Conservation (phyloP, 2,888 invertebrate species). For the Dorcus parallelipipedus region DNA sequence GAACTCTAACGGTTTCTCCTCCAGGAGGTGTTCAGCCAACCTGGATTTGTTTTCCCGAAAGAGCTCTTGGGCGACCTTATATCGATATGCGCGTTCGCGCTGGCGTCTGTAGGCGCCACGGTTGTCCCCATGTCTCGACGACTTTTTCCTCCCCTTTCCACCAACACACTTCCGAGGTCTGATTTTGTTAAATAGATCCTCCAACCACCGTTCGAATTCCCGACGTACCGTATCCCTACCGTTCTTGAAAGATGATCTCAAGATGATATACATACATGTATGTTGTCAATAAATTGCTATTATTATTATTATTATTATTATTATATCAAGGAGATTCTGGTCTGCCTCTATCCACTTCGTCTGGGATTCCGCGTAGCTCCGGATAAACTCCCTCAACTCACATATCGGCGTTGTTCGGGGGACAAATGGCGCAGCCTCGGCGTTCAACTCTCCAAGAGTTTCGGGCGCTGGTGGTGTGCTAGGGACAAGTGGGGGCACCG, state of each 20-base stretch:
- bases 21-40: neutral
- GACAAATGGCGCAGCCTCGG: too few relatives aligned
- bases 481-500: too few relatives aligned
- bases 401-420: too few relatives aligned
- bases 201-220: neutral
- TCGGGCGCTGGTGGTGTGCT: too few relatives aligned
- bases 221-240: neutral
- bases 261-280: too few relatives aligned
- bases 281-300: too few relatives aligned
- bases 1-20: neutral
- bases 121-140: too few relatives aligned
- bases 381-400: too few relatives aligned
- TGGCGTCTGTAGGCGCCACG: too few relatives aligned
- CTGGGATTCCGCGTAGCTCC: too few relatives aligned
- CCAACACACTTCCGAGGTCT: neutral
- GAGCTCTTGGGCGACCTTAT: slow-evolving; percentile 4
- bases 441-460: too few relatives aligned
- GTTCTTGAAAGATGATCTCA: neutral
- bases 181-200: neutral
- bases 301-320: too few relatives aligned
- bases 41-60: neutral
- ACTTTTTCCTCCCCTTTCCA: neutral
- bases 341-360: neutral
- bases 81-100: neutral
- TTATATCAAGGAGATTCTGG: neutral